Base-by-base conservation (phyloP, 2,888 invertebrate genomes). In the Parnassius glacialis region DNA sequence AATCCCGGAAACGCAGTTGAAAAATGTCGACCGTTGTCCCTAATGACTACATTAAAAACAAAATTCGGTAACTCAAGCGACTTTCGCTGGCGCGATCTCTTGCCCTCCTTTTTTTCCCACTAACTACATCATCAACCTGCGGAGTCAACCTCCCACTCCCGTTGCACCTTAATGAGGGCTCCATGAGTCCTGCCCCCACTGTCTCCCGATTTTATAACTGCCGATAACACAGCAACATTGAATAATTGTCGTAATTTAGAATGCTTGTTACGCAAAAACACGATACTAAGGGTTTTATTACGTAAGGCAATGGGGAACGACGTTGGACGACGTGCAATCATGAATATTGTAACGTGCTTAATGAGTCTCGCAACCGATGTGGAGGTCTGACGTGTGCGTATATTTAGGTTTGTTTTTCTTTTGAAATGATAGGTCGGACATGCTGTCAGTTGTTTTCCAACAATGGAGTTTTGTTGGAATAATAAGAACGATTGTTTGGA, bases 181-280 rank as follows among this genome's bases (percentile, higher is more conserved):
- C 61, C 47, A 51, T 51, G 51, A 44, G 66, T 74, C 69, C 73
- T 79, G 75, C 69, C 72, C 79, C 79, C 74, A 72, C 74, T 73
- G 77, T 79, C 80, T 79, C 80, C 79, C 78, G 78, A 86, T 87
- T 85, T 85, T 83, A 85, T 84, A 85, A 83, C 87, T 85, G 85
- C 88, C 88, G 88, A 90, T 90, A 90, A 81, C 86, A 80, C 76
- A 75, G 81, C 77, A 76, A 83, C 89, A 89, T 90, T 87, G 90
- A 90, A 88, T 90, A 90, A 90, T 89, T 90, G 90, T 87, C 84
- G 84, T 87, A 85, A 89, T 90, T 89, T 85, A 84, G 81, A 72
- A 79, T 76, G 83, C 86, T 87, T 87, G 87, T 87, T 87, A 84
- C 78, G 79, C 80, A 83, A 84, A 84, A 86, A 87, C 85, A 85